Base-by-base conservation (phyloP, 2,888 invertebrate species). In the Cephus rjabovi region DNA sequence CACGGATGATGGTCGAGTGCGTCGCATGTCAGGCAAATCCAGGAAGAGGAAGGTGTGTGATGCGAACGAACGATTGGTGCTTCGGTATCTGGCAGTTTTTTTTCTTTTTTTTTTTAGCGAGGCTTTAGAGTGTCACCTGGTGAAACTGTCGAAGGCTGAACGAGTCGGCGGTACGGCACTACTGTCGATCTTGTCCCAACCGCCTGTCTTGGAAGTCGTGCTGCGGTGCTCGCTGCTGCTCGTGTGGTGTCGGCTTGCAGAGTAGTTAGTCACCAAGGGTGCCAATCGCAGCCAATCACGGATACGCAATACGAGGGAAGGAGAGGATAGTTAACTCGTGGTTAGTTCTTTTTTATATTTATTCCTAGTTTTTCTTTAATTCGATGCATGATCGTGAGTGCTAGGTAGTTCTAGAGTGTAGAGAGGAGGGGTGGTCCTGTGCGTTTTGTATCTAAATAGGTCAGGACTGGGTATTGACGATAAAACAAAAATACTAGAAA, bases 121-220 rank as follows among this genome's bases (percentile, higher is more conserved):
- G 74, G 34, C 34, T 76, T 75, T 69, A 75, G 74, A 34, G 83
- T 83, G 87, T 91, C 91, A 91, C 91, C 91, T 91, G 90, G 91
- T 91, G 87, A 91, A 91, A 85, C 86, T 87, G 90, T 91, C 91
- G 91, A 91, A 91, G 85, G 90, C 89, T 82, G 91, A 90, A 82
- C 88, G 88, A 86, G 85, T 88, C 81, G 89, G 84, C 79, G 88
- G 89, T 81, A 84, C 83, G n/a, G 77, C 69, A 31, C 76, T 78
- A 40, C 75, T 77, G 82, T 81, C 83, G 89, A 86, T 80, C 80
- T 82, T 85, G 79, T 91, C 90, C 90, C 91, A 90, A 89, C 88
- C 89, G 84, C 87, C 88, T 88, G 90, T 90, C 79, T 90, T 90
- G 84, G 89, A 87, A 83, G 90, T 89, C 79, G 90, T 89, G 73